A percentile compares a stretch with the other conserved stretches of the same genome.
These are phyloP conservation scores for Pogonomyrmex californicus DNA, from an alignment of 1,140 invertebrate genomes.

Conservation along the genomic window DNA sequence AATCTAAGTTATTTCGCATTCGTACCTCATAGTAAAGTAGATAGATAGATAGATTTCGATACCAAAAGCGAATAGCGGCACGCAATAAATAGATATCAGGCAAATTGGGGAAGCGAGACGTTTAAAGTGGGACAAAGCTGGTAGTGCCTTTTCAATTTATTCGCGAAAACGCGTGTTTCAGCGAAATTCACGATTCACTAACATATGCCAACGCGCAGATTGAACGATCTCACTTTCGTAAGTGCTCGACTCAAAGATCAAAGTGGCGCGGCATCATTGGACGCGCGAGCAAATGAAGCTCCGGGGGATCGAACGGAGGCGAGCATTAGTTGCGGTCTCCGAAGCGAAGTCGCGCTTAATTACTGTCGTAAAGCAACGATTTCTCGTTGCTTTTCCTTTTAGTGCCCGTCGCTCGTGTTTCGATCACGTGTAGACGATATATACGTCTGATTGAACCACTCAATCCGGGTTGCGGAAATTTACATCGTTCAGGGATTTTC, in stretches of 20 bases:
- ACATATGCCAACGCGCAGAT: slow-evolving; percentile 31
- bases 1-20: slow-evolving; percentile 1
- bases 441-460: slow-evolving; percentile 9
- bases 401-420: slow-evolving; percentile 61
- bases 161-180: neutral
- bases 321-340: slow-evolving; percentile 77
- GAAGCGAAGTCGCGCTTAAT: slow-evolving; percentile 72
- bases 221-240: slow-evolving; percentile 42
- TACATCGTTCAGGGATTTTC: slow-evolving; percentile 40
- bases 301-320: slow-evolving; percentile 58
- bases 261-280: slow-evolving; percentile 51
- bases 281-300: slow-evolving; percentile 26
- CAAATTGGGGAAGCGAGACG: neutral
- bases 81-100: too few relatives aligned
- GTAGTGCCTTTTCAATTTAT: neutral
- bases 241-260: slow-evolving; percentile 51
- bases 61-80: too few relatives aligned
- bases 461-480: too few relatives aligned
- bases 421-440: slow-evolving; percentile 17
- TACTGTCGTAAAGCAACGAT: slow-evolving; percentile 67
- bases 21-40: neutral
- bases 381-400: slow-evolving; percentile 66
- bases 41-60: neutral
- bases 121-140: neutral
- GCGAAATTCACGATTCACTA: neutral